Conservation (phyloP, 2,888 invertebrate species). For the Erynnis tages region DNA sequence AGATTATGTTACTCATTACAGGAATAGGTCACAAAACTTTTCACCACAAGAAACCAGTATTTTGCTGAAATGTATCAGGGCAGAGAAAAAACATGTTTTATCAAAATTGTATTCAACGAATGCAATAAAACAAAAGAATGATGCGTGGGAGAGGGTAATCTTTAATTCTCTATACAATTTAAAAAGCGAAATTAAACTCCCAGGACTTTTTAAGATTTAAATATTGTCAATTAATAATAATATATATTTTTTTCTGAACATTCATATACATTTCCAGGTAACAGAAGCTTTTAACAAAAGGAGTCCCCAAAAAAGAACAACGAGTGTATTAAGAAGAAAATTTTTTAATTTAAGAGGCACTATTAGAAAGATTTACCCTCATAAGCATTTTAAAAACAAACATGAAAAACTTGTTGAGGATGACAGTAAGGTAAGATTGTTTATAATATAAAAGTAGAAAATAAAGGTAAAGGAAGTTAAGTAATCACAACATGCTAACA, state of each 20-base stretch:
- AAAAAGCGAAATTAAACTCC: too few species aligned
- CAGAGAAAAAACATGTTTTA: slow-evolving; percentile 59
- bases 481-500: too few species aligned
- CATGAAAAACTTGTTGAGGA: slow-evolving; percentile 29
- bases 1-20: slow-evolving; percentile 15
- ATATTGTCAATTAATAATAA: too few species aligned
- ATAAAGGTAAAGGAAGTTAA: too few species aligned
- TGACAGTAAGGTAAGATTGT: slow-evolving; percentile 4
- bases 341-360: slow-evolving; percentile 60
- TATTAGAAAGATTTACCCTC: slow-evolving; percentile 43
- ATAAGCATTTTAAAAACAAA: slow-evolving; percentile 39
- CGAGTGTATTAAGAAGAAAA: slow-evolving; percentile 57
- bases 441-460: too few species aligned
- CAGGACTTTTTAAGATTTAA: too few species aligned
- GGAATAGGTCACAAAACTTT: slow-evolving; percentile 51
- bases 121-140: slow-evolving; percentile 48
- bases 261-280: slow-evolving; percentile 46
- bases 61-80: slow-evolving; percentile 60
- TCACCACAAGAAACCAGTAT: slow-evolving; percentile 59
- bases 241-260: too few species aligned
- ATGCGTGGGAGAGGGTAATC: slow-evolving; percentile 64
- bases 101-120: slow-evolving; percentile 43
- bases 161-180: too few species aligned
- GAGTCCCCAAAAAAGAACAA: slow-evolving; percentile 56
- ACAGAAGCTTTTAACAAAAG: slow-evolving; percentile 56